Evolutionary conservation across 2,888 invertebrate genomes (phyloP).

Genomic region (Lymantria monacha): DNA sequence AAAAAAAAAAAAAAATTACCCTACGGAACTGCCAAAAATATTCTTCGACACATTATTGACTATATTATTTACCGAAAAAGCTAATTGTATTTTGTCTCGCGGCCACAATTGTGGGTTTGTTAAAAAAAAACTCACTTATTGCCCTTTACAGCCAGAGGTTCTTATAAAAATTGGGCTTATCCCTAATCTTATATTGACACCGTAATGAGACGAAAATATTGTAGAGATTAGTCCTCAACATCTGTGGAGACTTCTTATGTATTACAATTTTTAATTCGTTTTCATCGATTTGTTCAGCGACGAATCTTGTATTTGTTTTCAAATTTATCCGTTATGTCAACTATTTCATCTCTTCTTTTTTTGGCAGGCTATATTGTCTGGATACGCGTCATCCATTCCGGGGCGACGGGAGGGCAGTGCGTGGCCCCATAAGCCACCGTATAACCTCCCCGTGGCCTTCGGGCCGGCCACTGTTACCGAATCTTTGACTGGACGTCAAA

Average conservation of each 20-base stretch:
- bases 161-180: conserved; percentile 71
- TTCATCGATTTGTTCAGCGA: no score
- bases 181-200: conserved; percentile 82
- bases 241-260: conserved; percentile 4
- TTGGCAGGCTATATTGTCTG: no score
- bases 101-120: conserved; percentile 62
- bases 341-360: no score
- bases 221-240: conserved; percentile 49
- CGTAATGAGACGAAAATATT: conserved; percentile 79
- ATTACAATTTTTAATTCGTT: neutral
- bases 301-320: no score
- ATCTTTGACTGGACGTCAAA: no score
- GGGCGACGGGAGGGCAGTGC: no score
- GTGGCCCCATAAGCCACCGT: no score
- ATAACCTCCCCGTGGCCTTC: no score
- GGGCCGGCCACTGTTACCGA: no score
- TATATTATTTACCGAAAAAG: conserved; percentile 25
- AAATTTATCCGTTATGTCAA: no score
- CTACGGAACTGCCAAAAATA: conserved; percentile 13
- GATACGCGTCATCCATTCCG: no score
- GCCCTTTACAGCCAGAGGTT: conserved; percentile 42
- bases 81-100: conserved; percentile 63
- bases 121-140: conserved; percentile 61
- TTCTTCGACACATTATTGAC: conserved; percentile 9
- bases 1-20: neutral